These are phyloP conservation scores for Rhinogobius similis DNA, from an alignment of 2,113 vertebrate species.

Conservation along the genomic window DNA sequence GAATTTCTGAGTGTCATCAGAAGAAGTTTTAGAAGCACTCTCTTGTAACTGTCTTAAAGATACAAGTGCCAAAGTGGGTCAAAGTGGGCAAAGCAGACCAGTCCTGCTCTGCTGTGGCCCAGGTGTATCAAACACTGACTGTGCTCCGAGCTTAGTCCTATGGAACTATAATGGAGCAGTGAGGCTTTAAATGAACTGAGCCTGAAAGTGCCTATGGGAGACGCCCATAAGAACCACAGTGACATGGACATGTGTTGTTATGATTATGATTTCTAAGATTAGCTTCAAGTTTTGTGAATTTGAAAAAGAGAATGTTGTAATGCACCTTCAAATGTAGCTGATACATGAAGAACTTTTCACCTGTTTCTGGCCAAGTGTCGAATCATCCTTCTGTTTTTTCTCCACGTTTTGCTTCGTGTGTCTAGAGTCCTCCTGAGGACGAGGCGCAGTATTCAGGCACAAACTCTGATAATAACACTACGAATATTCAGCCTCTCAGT, in stretches of 20 bases:
- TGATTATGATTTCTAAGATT: conserved; percentile 45
- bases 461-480: conserved; percentile 59
- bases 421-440: background rate
- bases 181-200: conserved; percentile 38
- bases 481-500: conserved; percentile 38
- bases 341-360: conserved; percentile 1
- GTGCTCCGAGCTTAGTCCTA: conserved; percentile 71
- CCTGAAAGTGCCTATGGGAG: conserved; percentile 79
- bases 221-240: conserved; percentile 37
- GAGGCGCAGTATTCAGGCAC: conserved; percentile 65
- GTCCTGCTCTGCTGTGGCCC: background rate
- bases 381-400: too few species aligned
- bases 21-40: background rate
- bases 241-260: conserved; percentile 37
- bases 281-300: conserved; percentile 55
- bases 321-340: conserved; percentile 58
- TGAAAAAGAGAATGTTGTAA: conserved; percentile 47
- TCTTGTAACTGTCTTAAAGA: background rate
- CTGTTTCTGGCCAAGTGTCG: too few species aligned
- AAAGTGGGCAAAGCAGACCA: background rate
- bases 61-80: background rate
- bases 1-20: background rate
- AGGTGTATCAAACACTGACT: conserved; percentile 32
- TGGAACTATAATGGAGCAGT: conserved; percentile 71
- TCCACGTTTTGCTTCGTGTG: too few species aligned